Percentiles rank a stretch among this genome's conserved stretches.
phyloP scores from a whole-genome alignment of 2,113 vertebrate genomes.

The Lasiurus cinereus region DNA sequence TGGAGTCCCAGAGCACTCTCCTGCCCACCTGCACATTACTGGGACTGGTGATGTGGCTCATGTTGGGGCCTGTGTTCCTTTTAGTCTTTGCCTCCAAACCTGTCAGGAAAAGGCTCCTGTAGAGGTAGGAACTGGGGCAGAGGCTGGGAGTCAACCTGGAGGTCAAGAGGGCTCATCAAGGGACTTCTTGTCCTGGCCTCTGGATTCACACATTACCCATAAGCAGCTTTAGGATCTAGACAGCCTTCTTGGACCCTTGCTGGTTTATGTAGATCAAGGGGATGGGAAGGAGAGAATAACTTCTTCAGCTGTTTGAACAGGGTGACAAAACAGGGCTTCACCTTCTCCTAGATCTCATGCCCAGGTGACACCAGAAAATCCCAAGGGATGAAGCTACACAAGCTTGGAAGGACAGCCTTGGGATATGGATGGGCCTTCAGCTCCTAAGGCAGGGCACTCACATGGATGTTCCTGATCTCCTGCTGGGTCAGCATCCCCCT shows the following conservation, averaged over 20 bases:
- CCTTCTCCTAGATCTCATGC: not conserved
- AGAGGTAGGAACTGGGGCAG: not conserved
- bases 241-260: not conserved
- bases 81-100: not conserved
- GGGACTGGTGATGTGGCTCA: not conserved
- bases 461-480: slow-evolving; percentile 95
- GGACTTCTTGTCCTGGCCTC: not conserved
- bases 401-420: not conserved
- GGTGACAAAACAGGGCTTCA: not conserved
- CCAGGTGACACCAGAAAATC: not conserved
- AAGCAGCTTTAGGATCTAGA: not conserved
- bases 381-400: not conserved
- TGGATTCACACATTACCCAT: not conserved
- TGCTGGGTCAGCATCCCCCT: slow-evolving; percentile 92
- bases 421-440: not conserved
- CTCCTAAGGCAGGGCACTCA: slow-evolving; percentile 85
- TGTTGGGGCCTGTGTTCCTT: not conserved
- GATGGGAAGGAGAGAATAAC: not conserved
- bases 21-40: not conserved
- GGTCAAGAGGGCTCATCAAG: not conserved
- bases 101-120: not conserved
- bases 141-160: not conserved
- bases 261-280: not conserved
- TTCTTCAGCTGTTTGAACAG: not conserved
- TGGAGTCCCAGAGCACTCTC: not conserved